Evolutionary conservation across 2,888 invertebrate genomes (phyloP), one percentile per base, ranked within the genome.

Genomic region (Pilophorus perplexus): DNA sequence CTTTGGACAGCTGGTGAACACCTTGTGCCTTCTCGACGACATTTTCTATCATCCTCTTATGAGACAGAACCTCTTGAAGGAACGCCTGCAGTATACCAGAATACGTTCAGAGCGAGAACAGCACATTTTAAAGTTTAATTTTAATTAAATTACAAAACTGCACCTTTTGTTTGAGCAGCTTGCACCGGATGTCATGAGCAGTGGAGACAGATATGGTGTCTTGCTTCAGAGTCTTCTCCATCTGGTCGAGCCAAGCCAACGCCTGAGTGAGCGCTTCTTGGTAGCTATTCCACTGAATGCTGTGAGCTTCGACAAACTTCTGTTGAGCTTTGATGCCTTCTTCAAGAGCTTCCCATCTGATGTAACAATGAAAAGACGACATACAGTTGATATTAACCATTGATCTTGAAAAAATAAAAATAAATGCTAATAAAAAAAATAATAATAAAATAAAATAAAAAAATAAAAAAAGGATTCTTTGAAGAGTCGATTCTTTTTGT

Each of bases 1-100:
- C 52, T 66, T 66, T 52, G 12, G 69, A 64, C 44, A 65, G 22
- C 57, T 85, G 81, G 2, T 88, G 82, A 10, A 87, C 76, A 16
- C 82, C 83, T 72, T 87, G 85, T 0, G 93, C 92, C 77, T 94
- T 95, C 74, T 94, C 94, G 5, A 88, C 88, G 1, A 95, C 86
- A 3, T 89, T 87, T 79, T 96, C 95, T 42, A 96, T 87, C 3
- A 94, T 87, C 71, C 93, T 82, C 76, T 94, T 94, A 75, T 96
- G 91, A 0, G 93, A 89, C 66, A 86, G 80, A 22, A 94, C 90
- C 78, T 97, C 96, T 79, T 96, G 94, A 62, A 90, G 83, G 50
- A 87, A 81, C 0, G 90, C 88, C 82, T 84, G 73, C 6, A 69
- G 12, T 12, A 23, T 12, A 67, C n/a, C n/a, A n/a, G n/a, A n/a